Evolutionary conservation across 92 coral and sea anemone species (phyloP).

Genomic region (Heteractis magnifica): DNA sequence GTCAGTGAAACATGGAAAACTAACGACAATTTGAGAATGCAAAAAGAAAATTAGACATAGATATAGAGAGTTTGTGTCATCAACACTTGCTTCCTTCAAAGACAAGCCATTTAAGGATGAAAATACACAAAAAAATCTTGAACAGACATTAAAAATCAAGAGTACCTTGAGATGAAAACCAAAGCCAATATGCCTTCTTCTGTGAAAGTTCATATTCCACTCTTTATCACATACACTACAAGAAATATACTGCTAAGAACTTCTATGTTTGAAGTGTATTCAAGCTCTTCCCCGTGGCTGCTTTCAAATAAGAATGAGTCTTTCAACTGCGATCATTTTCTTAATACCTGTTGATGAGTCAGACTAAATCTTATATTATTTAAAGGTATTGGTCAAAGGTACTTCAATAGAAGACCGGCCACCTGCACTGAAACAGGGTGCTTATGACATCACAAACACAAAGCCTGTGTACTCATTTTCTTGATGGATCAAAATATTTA

Average conservation of each 20-base stretch:
- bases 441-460: constrained; percentile 30
- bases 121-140: not conserved
- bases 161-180: constrained; percentile 34
- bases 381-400: constrained; percentile 14
- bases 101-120: not conserved
- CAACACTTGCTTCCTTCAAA: not conserved
- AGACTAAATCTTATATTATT: constrained; percentile 32
- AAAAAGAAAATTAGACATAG: not conserved
- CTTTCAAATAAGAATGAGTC: constrained; percentile 13
- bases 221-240: not conserved
- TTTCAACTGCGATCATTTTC: constrained; percentile 7
- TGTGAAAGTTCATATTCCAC: constrained; percentile 19
- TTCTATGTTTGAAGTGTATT: not conserved
- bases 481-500: not conserved
- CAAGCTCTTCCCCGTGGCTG: not conserved
- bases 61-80: not conserved
- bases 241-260: not conserved
- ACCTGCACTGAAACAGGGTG: constrained; percentile 20
- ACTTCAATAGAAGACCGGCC: constrained; percentile 4
- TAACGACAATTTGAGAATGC: not conserved
- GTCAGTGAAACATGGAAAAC: not conserved
- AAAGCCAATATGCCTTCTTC: constrained; percentile 31
- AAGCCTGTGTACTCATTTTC: not conserved
- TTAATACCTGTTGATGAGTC: constrained; percentile 16
- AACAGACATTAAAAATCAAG: not conserved